Evolutionary conservation across 2,113 vertebrate species (phyloP).

Genomic region (Mastomys natalensis): DNA sequence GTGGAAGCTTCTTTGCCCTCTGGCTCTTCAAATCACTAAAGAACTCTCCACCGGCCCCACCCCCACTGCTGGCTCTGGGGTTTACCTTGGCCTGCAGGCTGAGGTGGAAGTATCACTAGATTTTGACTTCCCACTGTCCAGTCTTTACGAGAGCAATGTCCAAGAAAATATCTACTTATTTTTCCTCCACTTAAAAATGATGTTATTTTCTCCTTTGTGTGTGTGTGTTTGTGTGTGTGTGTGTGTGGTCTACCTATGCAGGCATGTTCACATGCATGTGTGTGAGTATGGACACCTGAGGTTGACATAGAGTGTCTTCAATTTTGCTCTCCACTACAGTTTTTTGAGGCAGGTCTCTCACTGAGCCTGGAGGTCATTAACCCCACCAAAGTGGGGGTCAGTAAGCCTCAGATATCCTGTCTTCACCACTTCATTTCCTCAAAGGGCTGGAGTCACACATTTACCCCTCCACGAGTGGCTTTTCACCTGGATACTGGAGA

Average conservation of each 20-base stretch:
- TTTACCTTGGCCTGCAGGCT: rapidly evolving
- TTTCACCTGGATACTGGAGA: too few relatives aligned
- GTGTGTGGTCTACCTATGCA: not conserved
- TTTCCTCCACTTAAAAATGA: not conserved
- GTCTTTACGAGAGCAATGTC: not conserved
- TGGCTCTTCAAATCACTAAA: not conserved
- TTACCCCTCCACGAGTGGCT: too few relatives aligned
- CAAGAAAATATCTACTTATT: not conserved
- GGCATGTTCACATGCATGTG: not conserved
- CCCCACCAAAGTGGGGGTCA: not conserved
- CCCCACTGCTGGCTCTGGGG: not conserved
- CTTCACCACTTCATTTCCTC: too few relatives aligned
- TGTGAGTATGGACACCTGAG: not conserved
- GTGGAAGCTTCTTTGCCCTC: not conserved
- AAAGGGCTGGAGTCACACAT: not conserved
- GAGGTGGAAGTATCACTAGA: not conserved
- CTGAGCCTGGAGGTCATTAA: not conserved
- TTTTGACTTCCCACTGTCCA: too few relatives aligned
- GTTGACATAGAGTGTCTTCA: too few relatives aligned
- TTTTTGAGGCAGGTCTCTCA: not conserved
- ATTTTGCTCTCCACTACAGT: not conserved
- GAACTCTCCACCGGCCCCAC: too few relatives aligned
- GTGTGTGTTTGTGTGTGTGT: not conserved
- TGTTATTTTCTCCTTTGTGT: not conserved
- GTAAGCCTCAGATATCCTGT: too few relatives aligned